These are phyloP conservation scores for Xiphias gladius DNA, from an alignment of 2,113 vertebrate species.

Conservation along the genomic window DNA sequence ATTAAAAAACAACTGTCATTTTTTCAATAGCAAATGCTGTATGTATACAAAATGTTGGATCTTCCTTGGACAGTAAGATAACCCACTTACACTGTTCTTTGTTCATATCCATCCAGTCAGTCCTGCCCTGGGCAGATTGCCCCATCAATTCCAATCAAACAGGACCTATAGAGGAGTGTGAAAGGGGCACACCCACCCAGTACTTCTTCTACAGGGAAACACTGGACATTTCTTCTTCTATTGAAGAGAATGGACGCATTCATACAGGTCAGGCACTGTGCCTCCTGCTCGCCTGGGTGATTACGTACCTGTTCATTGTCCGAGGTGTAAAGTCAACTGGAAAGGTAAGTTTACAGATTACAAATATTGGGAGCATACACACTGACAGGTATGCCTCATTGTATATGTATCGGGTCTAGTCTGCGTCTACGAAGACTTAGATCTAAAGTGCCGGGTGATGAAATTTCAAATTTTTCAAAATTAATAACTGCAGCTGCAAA, in stretches of 20 bases:
- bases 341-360: constrained; percentile 82
- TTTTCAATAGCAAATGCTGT: background rate
- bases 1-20: background rate
- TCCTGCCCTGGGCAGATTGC: constrained; percentile 92
- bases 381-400: background rate
- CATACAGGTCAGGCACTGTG: constrained; percentile 90
- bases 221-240: constrained; percentile 90
- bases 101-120: constrained; percentile 81
- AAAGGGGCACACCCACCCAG: constrained; percentile 88
- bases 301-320: constrained; percentile 92
- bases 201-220: constrained; percentile 97
- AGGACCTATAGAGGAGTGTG: constrained; percentile 88
- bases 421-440: background rate
- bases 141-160: constrained; percentile 89
- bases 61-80: background rate
- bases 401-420: background rate
- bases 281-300: constrained; percentile 90
- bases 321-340: constrained; percentile 90
- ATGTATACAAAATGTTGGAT: background rate
- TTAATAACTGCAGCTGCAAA: too few relatives aligned
- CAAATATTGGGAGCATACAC: background rate
- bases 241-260: constrained; percentile 86
- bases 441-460: too few relatives aligned
- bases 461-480: too few relatives aligned
- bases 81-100: background rate